Conservation (phyloP, 2,113 vertebrate species). For the Glaucidium brasilianum region DNA sequence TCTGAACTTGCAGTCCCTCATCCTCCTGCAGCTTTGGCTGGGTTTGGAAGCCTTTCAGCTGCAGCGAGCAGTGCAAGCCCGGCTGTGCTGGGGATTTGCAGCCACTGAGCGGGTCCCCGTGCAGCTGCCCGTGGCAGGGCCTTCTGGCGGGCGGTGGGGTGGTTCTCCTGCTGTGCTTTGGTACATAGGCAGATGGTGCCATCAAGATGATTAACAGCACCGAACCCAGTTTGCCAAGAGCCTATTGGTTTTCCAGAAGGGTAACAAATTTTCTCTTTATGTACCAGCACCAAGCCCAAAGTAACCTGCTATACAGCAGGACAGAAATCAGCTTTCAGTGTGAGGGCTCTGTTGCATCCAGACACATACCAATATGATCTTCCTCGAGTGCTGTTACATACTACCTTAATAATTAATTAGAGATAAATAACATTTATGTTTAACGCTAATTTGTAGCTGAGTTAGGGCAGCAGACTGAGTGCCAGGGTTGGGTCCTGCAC, state of each 20-base stretch:
- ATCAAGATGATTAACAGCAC: constrained; percentile 8
- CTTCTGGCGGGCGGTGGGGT: rapidly evolving
- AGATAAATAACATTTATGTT: not conserved
- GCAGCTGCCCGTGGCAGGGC: not conserved
- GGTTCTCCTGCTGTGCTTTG: not conserved
- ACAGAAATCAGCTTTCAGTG: not conserved
- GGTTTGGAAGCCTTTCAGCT: not conserved
- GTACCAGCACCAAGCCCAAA: not conserved
- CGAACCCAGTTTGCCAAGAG: not conserved
- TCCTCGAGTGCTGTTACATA: not conserved
- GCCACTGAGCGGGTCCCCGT: rapidly evolving
- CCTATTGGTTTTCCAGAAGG: constrained; percentile 24
- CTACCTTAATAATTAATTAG: constrained; percentile 38
- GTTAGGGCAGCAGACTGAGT: not conserved
- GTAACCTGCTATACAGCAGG: not conserved
- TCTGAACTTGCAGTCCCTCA: not conserved
- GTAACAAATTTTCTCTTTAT: constrained; percentile 17
- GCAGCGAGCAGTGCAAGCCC: not conserved
- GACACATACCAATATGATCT: not conserved
- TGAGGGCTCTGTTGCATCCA: not conserved
- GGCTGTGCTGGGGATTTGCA: not conserved
- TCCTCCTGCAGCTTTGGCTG: not conserved
- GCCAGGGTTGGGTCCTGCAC: not conserved
- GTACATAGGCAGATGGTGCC: constrained; percentile 5
- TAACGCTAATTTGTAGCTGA: constrained; percentile 10